Evolutionary conservation across 1,140 invertebrate genomes (phyloP).

Genomic region (Drosophila tsacasi): DNA sequence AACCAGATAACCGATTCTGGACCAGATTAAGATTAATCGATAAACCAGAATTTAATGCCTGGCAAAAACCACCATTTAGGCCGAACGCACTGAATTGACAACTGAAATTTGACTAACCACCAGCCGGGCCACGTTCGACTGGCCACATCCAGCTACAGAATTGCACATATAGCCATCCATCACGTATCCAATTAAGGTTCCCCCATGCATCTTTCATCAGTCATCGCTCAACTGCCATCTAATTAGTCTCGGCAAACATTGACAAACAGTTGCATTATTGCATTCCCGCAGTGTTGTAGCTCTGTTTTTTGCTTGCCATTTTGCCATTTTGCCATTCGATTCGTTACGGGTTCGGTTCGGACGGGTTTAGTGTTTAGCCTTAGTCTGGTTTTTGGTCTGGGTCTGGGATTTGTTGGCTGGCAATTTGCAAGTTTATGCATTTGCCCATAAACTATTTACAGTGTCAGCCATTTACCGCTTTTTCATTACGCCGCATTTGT

Average conservation of each 20-base stretch:
- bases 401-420: slow-evolving; percentile 40
- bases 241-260: slow-evolving; percentile 73
- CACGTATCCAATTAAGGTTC: slow-evolving; percentile 61
- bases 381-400: slow-evolving; percentile 24
- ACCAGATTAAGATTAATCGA: slow-evolving; percentile 46
- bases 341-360: slow-evolving; percentile 17
- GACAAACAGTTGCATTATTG: slow-evolving; percentile 71
- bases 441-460: slow-evolving; percentile 76
- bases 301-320: slow-evolving; percentile 5
- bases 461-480: slow-evolving; percentile 78
- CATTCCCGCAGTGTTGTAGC: slow-evolving; percentile 36
- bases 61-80: slow-evolving; percentile 11
- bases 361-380: slow-evolving; percentile 11
- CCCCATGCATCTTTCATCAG: slow-evolving; percentile 60
- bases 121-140: slow-evolving; percentile 9
- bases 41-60: slow-evolving; percentile 8
- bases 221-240: slow-evolving; percentile 50
- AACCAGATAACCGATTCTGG: slow-evolving; percentile 4
- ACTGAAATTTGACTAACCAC: slow-evolving; percentile 40
- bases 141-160: slow-evolving; percentile 13
- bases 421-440: slow-evolving; percentile 72
- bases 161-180: slow-evolving; percentile 53
- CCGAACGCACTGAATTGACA: slow-evolving; percentile 9
- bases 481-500: slow-evolving; percentile 82
- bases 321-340: slow-evolving; percentile 12